Percentiles rank a stretch among this genome's conserved stretches.
These are phyloP conservation scores for Plemyria rubiginata DNA, from an alignment of 2,888 invertebrate species.

Conservation along the genomic window DNA sequence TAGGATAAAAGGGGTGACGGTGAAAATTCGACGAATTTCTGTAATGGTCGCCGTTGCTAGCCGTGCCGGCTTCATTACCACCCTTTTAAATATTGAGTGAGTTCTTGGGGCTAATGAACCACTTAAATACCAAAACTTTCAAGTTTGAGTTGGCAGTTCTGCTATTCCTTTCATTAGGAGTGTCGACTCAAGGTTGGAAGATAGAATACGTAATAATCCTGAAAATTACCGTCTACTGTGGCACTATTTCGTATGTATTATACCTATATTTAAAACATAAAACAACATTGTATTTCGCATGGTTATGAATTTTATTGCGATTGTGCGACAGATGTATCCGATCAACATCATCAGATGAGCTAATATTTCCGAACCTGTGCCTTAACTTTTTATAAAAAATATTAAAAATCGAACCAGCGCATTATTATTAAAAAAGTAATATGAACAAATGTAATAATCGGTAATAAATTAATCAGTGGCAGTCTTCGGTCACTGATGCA, in stretches of 20 bases:
- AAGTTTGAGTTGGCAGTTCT: neutral
- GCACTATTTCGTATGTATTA: no score
- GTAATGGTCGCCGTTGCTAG: conserved; percentile 65
- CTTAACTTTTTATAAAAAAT: no score
- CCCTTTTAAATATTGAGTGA: conserved; percentile 21
- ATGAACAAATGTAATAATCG: conserved; percentile 22
- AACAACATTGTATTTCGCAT: no score
- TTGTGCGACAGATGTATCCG: no score
- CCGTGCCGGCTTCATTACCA: conserved; percentile 58
- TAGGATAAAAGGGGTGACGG: conserved; percentile 68
- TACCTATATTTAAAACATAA: no score
- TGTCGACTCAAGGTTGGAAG: no score
- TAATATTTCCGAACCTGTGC: no score
- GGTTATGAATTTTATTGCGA: no score
- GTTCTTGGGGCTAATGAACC: conserved; percentile 20
- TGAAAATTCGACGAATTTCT: conserved; percentile 71
- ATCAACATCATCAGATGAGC: no score
- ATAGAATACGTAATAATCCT: no score
- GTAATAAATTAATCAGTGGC: conserved; percentile 36
- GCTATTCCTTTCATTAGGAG: neutral
- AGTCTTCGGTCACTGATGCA: conserved; percentile 54
- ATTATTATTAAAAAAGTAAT: conserved; percentile 3
- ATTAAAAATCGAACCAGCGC: neutral
- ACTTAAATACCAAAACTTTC: neutral
- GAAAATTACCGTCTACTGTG: no score